These are phyloP conservation scores for Cremastobaeus sp. DNA, from an alignment of 2,888 invertebrate genomes.

Conservation along the genomic window DNA sequence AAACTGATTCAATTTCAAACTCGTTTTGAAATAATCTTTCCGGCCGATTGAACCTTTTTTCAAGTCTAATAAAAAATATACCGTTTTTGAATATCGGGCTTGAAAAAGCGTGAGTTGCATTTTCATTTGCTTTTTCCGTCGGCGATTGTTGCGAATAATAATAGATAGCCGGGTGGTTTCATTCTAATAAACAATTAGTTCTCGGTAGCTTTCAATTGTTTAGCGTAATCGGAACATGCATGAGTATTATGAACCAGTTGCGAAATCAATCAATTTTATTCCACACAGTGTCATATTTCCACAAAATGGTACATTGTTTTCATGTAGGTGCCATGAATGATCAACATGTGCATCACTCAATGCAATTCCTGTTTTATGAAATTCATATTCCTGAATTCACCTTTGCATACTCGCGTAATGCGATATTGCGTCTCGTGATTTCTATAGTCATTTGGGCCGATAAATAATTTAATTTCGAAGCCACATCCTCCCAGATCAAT, in stretches of 20 bases:
- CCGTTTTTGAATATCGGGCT: neutral
- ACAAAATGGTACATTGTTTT: constrained; percentile 40
- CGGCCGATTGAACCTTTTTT: too few relatives aligned
- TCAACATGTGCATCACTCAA: constrained; percentile 42
- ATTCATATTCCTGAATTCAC: constrained; percentile 16
- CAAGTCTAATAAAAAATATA: too few relatives aligned
- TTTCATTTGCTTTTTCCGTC: neutral
- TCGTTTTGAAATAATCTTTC: neutral
- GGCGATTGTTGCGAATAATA: constrained; percentile 1
- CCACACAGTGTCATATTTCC: constrained; percentile 5
- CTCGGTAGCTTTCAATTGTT: constrained; percentile 19
- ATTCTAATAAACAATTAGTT: constrained; percentile 32
- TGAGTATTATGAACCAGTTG: constrained; percentile 25
- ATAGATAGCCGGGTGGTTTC: constrained; percentile 15
- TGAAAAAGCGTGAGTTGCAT: neutral
- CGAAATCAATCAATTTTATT: constrained; percentile 37
- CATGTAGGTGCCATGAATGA: constrained; percentile 34
- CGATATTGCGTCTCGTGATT: constrained; percentile 13
- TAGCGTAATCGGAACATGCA: constrained; percentile 16
- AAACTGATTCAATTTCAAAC: neutral
- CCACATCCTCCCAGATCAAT: too few relatives aligned
- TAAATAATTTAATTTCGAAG: constrained; percentile 8
- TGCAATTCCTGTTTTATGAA: constrained; percentile 48
- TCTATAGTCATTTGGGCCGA: constrained; percentile 16
- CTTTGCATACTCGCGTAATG: constrained; percentile 6